Evolutionary conservation across 2,113 vertebrate species (phyloP).

Genomic region (Laticauda laticaudata): DNA sequence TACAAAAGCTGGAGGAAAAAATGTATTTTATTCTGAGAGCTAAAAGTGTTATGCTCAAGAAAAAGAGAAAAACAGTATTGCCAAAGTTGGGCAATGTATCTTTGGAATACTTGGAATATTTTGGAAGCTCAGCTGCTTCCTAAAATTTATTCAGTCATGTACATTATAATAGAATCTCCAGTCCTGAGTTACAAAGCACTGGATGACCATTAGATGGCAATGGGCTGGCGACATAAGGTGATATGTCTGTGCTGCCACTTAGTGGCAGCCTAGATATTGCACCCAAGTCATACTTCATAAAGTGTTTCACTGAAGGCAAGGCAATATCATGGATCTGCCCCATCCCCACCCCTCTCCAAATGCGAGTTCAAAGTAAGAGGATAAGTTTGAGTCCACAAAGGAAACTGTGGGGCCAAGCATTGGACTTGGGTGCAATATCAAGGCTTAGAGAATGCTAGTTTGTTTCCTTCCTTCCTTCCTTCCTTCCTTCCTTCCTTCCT

Average conservation of each 20-base stretch:
- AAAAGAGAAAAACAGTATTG: not conserved
- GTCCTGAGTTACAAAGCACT: not conserved
- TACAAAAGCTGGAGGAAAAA: not conserved
- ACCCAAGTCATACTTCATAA: not conserved
- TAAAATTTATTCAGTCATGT: not conserved
- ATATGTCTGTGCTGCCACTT: not conserved
- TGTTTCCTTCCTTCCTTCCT: too few species aligned
- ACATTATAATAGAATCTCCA: not conserved
- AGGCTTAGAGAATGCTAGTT: not conserved
- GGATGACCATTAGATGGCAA: not conserved
- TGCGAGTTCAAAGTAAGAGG: not conserved
- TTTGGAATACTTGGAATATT: not conserved
- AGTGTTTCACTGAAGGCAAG: not conserved
- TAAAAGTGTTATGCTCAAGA: not conserved
- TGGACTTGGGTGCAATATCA: not conserved
- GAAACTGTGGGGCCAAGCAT: not conserved
- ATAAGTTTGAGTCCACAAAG: not conserved
- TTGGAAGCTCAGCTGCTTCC: not conserved
- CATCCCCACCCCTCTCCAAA: not conserved
- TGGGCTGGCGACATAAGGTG: not conserved
- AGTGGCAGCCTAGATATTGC: not conserved
- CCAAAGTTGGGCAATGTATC: not conserved
- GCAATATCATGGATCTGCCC: not conserved
- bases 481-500: too few species aligned
- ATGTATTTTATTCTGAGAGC: not conserved